These are phyloP conservation scores for Characodon lateralis DNA, from an alignment of 2,797 vertebrate species.

Conservation along the genomic window DNA sequence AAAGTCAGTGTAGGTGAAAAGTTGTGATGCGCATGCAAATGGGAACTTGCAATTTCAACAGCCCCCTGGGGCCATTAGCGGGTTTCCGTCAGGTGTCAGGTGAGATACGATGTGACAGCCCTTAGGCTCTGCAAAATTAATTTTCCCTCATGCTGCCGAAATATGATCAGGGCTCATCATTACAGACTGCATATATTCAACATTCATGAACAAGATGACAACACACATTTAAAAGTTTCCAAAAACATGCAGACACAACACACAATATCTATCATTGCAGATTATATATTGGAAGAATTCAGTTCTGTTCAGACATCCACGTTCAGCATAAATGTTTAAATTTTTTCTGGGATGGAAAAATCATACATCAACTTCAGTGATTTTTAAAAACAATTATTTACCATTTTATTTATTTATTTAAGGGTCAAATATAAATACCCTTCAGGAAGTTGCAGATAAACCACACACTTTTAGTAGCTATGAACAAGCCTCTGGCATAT, in stretches of 20 bases:
- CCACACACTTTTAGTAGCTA: background rate
- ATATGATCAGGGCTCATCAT: constrained; percentile 51
- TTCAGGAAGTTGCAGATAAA: background rate
- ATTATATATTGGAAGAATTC: background rate
- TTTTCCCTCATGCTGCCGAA: constrained; percentile 46
- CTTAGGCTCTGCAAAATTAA: constrained; percentile 43
- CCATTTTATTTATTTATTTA: no score
- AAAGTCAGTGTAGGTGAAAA: constrained; percentile 29
- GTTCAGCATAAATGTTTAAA: background rate
- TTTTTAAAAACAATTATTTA: no score
- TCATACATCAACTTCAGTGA: no score
- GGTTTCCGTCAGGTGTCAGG: constrained; percentile 31
- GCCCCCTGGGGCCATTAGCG: constrained; percentile 35
- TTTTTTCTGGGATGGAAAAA: background rate
- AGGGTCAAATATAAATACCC: background rate
- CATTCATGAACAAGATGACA: constrained; percentile 26
- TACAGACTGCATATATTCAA: constrained; percentile 39
- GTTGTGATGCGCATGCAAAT: constrained; percentile 11
- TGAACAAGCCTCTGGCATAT: background rate
- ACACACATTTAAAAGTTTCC: constrained; percentile 18
- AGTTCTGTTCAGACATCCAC: background rate
- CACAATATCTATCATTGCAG: background rate
- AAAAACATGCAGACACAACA: background rate
- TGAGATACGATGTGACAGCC: constrained; percentile 42
- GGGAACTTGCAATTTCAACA: constrained; percentile 43